Conservation (phyloP, 2,113 vertebrate genomes). For the Triplophysa dalaica region DNA sequence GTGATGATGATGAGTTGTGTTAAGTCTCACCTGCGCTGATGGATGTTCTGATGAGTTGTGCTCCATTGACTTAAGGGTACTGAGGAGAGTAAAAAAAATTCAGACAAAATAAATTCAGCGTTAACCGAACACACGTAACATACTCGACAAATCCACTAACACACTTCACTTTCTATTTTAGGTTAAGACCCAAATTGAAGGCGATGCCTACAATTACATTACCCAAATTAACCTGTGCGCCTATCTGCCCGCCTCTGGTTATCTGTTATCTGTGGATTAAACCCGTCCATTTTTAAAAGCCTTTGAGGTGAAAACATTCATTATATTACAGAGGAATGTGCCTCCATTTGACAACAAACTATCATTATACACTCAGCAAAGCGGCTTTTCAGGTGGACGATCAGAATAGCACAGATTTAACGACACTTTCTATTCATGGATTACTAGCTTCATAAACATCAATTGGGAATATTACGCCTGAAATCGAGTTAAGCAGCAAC, state of each 20-base stretch:
- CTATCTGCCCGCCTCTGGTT: background rate
- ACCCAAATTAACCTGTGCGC: slow-evolving; percentile 6
- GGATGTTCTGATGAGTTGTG: slow-evolving; percentile 79
- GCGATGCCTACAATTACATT: slow-evolving; percentile 19
- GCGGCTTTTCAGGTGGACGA: background rate
- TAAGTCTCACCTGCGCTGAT: slow-evolving; percentile 76
- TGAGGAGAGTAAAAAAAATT: slow-evolving; percentile 62
- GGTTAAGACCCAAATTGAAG: background rate
- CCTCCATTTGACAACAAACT: slow-evolving; percentile 34
- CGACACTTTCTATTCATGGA: slow-evolving; percentile 39
- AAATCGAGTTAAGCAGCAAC: slow-evolving; percentile 44
- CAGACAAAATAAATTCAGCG: background rate
- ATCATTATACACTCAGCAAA: slow-evolving; percentile 45
- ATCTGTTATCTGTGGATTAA: slow-evolving; percentile 26
- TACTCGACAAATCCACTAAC: background rate
- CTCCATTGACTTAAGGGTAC: slow-evolving; percentile 86
- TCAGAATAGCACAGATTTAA: slow-evolving; percentile 24
- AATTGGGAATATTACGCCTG: slow-evolving; percentile 37
- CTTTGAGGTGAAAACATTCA: slow-evolving; percentile 21
- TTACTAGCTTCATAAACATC: slow-evolving; percentile 35
- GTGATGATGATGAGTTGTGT: too few species aligned
- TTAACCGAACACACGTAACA: background rate
- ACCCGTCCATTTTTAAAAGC: slow-evolving; percentile 15
- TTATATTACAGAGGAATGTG: slow-evolving; percentile 51
- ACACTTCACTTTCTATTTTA: background rate